These are phyloP conservation scores for Papilio gigon DNA, from an alignment of 2,888 invertebrate genomes.

Conservation along the genomic window DNA sequence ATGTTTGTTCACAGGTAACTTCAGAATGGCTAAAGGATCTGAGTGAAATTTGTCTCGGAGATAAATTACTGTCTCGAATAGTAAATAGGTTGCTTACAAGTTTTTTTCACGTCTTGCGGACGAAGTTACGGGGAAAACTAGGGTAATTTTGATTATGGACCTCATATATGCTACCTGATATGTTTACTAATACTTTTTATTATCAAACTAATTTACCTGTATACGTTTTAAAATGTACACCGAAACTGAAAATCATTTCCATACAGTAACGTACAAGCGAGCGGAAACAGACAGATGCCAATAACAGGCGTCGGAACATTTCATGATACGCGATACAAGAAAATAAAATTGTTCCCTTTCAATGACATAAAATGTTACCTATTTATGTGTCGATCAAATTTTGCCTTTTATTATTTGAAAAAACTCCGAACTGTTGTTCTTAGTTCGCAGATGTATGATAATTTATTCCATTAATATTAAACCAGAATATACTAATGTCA, in stretches of 20 bases:
- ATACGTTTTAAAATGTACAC: neutral
- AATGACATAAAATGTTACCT: slow-evolving; percentile 17
- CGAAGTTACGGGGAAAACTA: no score
- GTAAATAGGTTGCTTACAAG: no score
- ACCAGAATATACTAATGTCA: neutral
- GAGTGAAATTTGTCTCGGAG: no score
- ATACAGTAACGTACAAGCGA: neutral
- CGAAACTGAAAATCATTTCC: neutral
- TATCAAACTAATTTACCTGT: neutral
- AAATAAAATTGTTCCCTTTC: slow-evolving; percentile 12
- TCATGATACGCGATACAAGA: slow-evolving; percentile 11
- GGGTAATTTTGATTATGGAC: no score
- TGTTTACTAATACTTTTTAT: neutral
- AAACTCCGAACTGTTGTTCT: neutral
- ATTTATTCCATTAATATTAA: neutral
- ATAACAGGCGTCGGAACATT: slow-evolving; percentile 14
- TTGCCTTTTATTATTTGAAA: slow-evolving; percentile 3
- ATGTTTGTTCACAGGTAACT: no score
- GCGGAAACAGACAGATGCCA: slow-evolving; percentile 9
- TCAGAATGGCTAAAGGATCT: no score
- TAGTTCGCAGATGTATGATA: neutral
- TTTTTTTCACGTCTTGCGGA: no score
- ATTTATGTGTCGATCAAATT: slow-evolving; percentile 12
- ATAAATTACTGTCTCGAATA: no score
- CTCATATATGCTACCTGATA: no score